Percentiles rank a stretch among this genome's conserved stretches.
phyloP scores from a whole-genome alignment of 2,888 invertebrate genomes.

The Cataglyphis rosenhaueri region DNA sequence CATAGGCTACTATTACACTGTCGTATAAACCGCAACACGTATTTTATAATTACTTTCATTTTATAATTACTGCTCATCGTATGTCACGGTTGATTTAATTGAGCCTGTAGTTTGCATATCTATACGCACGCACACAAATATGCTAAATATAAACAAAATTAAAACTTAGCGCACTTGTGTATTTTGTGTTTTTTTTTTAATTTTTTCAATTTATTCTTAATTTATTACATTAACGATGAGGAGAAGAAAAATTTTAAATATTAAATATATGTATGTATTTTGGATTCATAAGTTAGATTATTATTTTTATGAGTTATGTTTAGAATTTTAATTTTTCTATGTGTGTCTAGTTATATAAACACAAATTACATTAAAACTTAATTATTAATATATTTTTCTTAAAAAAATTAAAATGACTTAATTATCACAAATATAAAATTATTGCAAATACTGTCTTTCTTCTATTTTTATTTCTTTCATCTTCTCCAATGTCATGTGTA shows the following conservation, averaged over 20 bases:
- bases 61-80: too few species aligned
- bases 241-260: background rate
- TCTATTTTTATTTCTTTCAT: background rate
- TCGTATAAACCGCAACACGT: slow-evolving; percentile 18
- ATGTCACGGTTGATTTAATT: slow-evolving; percentile 27
- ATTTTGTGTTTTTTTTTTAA: background rate
- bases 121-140: background rate
- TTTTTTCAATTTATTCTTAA: background rate
- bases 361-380: background rate
- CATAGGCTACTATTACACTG: background rate
- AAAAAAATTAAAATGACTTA: background rate
- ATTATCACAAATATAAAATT: background rate
- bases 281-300: background rate
- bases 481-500: background rate
- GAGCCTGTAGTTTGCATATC: background rate
- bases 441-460: background rate
- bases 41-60: slow-evolving; percentile 32
- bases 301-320: background rate
- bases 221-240: background rate
- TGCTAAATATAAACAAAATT: background rate
- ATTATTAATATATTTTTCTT: background rate
- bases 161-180: background rate
- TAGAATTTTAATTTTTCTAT: background rate
- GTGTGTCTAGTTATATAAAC: background rate
- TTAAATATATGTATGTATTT: background rate